Evolutionary conservation across 2,113 vertebrate genomes (phyloP), one percentile per base, ranked within the genome.

Genomic region (Oreochromis spilurus): DNA sequence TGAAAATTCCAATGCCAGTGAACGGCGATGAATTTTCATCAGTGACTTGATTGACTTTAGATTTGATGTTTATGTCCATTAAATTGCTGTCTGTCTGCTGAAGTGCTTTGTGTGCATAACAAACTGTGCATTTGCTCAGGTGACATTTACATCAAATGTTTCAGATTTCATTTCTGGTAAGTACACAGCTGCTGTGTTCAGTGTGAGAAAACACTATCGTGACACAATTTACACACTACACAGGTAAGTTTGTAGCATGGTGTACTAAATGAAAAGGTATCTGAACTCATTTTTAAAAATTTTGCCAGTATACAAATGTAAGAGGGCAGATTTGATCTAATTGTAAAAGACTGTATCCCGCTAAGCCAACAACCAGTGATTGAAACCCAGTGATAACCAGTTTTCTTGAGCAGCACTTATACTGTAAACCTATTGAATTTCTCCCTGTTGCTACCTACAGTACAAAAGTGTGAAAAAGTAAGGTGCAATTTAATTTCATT

Each of bases 381-480:
- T 13, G 24, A 82, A 84, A 58, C 6, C 24, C 40, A 45, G 17
- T 53, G 21, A 83, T 4, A n/a, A n/a, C 2, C 3, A 19, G 62
- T 83, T 13, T 70, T 78, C 29, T 24, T 43, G 21, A 79, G 58
- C 7, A 55, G 53, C 21, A 52, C 29, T 43, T 14, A 38, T 58
- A 21, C 40, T 62, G 38, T 53, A 19, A 77, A 72, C 31, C n/a
- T 31, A 55, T 81, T 81, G 38, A 67, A 65, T 67, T 54, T 6
- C 67, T 90, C 75, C 36, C 70, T 9, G 53, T 88, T 60, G 84
- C 79, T 67, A 85, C 70, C 6, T n/a, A 3, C 11, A 2, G 75
- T n/a, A 84, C 83, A 50, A 80, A 77, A 17, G 81, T 11, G 40
- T 55, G 24, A 79, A 62, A 65, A 81, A 62, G 65, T 43, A 72